phyloP scores from a whole-genome alignment of 2,113 vertebrate species.

The Colossoma macropomum region DNA sequence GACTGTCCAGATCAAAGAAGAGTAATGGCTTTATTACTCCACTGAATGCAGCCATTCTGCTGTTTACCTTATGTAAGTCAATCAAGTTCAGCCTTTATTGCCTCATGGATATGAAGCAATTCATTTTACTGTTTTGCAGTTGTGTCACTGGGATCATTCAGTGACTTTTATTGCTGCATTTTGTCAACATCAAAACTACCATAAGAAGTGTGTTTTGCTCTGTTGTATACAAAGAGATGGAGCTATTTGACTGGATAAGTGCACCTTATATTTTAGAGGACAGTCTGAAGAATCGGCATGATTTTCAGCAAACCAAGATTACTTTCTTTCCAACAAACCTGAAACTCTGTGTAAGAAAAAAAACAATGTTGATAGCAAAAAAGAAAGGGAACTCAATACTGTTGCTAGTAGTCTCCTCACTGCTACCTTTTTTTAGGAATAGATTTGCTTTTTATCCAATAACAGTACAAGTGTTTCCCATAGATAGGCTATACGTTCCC shows the following conservation, averaged over 20 bases:
- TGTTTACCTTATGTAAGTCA: constrained; percentile 26
- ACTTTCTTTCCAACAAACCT: background rate
- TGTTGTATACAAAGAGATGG: background rate
- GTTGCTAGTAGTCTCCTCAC: background rate
- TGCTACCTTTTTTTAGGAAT: no score
- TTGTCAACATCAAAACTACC: constrained; percentile 19
- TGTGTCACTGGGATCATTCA: constrained; percentile 12
- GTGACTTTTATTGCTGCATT: constrained; percentile 28
- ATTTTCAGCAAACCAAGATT: background rate
- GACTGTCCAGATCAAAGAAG: constrained; percentile 29
- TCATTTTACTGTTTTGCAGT: constrained; percentile 37
- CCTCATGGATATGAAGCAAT: constrained; percentile 36
- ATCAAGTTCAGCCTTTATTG: constrained; percentile 35
- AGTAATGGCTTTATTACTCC: constrained; percentile 36
- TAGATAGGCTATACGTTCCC: no score
- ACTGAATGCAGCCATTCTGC: background rate
- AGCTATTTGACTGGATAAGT: background rate
- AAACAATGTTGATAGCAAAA: background rate
- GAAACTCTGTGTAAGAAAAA: background rate
- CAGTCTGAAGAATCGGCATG: background rate
- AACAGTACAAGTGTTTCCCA: no score
- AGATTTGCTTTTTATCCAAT: no score
- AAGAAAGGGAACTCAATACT: background rate
- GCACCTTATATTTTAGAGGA: background rate
- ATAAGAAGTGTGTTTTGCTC: background rate